These are phyloP conservation scores for Polyergus mexicanus DNA, from an alignment of 1,140 invertebrate genomes.

Conservation along the genomic window DNA sequence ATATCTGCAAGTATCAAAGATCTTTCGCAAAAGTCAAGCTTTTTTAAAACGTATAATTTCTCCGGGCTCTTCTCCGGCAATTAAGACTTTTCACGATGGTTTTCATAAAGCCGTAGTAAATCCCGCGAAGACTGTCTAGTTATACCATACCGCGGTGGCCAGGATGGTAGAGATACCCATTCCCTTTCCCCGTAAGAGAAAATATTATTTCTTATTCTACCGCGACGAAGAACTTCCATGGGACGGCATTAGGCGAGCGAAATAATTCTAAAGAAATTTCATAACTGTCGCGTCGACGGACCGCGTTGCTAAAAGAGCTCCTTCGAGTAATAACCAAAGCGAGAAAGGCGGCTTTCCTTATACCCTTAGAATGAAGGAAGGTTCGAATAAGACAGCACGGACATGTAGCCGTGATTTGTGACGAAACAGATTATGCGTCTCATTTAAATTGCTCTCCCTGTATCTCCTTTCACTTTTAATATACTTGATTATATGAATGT, in stretches of 20 bases:
- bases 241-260: slow-evolving; percentile 77
- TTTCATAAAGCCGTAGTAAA: slow-evolving; percentile 84
- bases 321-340: slow-evolving; percentile 74
- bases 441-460: background rate
- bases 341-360: slow-evolving; percentile 74
- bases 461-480: background rate
- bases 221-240: slow-evolving; percentile 54
- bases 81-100: slow-evolving; percentile 82
- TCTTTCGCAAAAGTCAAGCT: background rate
- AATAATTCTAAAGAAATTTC: slow-evolving; percentile 86
- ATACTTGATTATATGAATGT: background rate
- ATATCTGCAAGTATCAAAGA: background rate
- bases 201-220: slow-evolving; percentile 84
- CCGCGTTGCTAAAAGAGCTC: slow-evolving; percentile 72
- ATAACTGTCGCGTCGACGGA: slow-evolving; percentile 81
- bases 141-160: background rate
- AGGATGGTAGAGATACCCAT: slow-evolving; percentile 1
- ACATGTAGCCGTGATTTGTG: slow-evolving; percentile 70
- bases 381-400: slow-evolving; percentile 42
- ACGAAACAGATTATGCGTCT: slow-evolving; percentile 51
- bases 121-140: slow-evolving; percentile 63
- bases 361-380: slow-evolving; percentile 41
- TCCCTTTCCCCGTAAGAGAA: slow-evolving; percentile 59
- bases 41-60: slow-evolving; percentile 78
- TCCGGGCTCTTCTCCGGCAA: slow-evolving; percentile 72